Evolutionary conservation across 1,140 invertebrate genomes (phyloP), one percentile per base, ranked within the genome.

Genomic region (Cherax destructor): DNA sequence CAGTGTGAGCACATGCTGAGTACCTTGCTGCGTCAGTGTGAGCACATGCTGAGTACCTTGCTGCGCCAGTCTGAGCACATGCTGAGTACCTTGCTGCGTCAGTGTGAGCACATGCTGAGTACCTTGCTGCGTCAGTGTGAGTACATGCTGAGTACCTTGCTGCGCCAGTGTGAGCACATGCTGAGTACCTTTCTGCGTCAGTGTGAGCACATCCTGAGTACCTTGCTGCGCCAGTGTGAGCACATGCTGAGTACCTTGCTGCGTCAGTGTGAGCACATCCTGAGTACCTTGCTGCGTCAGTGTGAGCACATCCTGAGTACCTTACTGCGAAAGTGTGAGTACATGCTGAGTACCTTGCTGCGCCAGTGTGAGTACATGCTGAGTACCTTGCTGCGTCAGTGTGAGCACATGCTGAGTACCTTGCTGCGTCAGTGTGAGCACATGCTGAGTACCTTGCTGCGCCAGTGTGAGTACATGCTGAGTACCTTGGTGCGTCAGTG

Each of bases 91-190:
- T 41, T 41, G 30, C 30, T n/a, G n/a, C n/a, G n/a, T n/a, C n/a
- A n/a, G n/a, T n/a, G 88, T 90, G 21, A 90, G 88, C 83, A 41
- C 30, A 41, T 41, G 30, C 2, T 41, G 30, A 41, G 30, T 41
- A 41, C 30, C 30, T 41, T 41, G 30, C 0, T 30, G 76, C 41
- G 76, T 11, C n/a, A 30, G 76, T 78, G 76, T 78, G 76, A 30
- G 76, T 78, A 78, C 30, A 41, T 41, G 30, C 30, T 41, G 30
- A 41, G 30, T 41, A 41, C 30, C 30, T 41, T 41, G 30, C 30
- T n/a, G n/a, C n/a, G n/a, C n/a, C n/a, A n/a, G n/a, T n/a, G 88
- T 90, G 21, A 90, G 88, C 83, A 41, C 30, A 41, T 41, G 30
- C 2, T 41, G 30, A 41, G 30, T 41, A 41, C 30, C 30, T 41